Evolutionary conservation across 2,888 invertebrate genomes (phyloP).

Genomic region (Eupithecia centaureata): DNA sequence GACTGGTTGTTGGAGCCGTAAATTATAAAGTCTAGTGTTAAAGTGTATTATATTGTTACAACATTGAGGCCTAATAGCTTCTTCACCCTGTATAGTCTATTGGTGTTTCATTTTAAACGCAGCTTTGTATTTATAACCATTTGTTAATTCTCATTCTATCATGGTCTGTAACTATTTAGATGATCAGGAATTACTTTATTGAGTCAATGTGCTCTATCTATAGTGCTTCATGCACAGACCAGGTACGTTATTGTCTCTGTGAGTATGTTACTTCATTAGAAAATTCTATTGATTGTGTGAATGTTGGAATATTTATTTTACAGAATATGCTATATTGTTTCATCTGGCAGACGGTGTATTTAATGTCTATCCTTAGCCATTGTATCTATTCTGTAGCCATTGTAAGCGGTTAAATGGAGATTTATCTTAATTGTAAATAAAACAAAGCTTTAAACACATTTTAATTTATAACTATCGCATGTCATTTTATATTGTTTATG

Average conservation of each 20-base stretch:
- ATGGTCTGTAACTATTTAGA: not conserved
- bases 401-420: not conserved
- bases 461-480: slow-evolving; percentile 33
- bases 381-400: not conserved
- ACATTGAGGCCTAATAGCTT: slow-evolving; percentile 66
- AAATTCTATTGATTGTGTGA: slow-evolving; percentile 18
- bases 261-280: slow-evolving; percentile 21
- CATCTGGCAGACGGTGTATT: not conserved
- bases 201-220: not conserved
- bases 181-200: not conserved
- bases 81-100: slow-evolving; percentile 55
- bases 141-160: not conserved
- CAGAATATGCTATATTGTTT: not conserved
- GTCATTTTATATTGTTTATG: not conserved
- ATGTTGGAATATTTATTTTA: slow-evolving; percentile 2
- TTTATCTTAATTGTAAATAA: slow-evolving; percentile 31
- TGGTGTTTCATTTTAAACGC: slow-evolving; percentile 47
- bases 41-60: slow-evolving; percentile 63
- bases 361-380: no score
- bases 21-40: slow-evolving; percentile 46
- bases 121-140: slow-evolving; percentile 24
- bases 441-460: slow-evolving; percentile 36
- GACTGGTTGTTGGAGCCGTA: slow-evolving; percentile 30
- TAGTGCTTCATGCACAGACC: not conserved
- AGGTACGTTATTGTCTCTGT: slow-evolving; percentile 3